Evolutionary conservation across 2,888 invertebrate species (phyloP).

Genomic region (Cremastinae sp.): DNA sequence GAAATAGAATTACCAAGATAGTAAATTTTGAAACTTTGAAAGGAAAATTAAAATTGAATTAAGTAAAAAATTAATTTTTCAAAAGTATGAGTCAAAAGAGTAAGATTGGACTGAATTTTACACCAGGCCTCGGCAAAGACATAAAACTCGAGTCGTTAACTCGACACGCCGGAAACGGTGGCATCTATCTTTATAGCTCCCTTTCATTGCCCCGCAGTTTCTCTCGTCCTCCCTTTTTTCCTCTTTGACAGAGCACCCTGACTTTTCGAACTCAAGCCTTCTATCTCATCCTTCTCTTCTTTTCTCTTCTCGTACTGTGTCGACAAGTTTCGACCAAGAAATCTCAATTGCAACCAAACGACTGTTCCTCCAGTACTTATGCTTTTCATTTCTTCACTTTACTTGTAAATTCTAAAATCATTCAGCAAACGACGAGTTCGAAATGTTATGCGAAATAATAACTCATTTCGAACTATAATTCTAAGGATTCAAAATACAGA

Average conservation of each 20-base stretch:
- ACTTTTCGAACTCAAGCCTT: conserved; percentile 3
- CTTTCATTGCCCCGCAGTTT: conserved; percentile 27
- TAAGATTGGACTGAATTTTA: conserved; percentile 28
- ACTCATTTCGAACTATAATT: too few species aligned
- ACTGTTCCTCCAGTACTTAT: background rate
- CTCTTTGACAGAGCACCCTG: conserved; percentile 7
- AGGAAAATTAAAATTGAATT: too few species aligned
- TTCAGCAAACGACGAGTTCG: too few species aligned
- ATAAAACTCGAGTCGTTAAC: conserved; percentile 77
- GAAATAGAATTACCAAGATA: too few species aligned
- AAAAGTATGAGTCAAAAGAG: conserved; percentile 12
- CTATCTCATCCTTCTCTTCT: background rate
- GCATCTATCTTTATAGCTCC: conserved; percentile 75
- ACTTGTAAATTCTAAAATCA: background rate
- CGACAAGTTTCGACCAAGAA: conserved; percentile 18
- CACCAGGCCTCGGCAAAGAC: conserved; percentile 61
- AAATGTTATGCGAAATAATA: too few species aligned
- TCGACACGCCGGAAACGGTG: conserved; percentile 78
- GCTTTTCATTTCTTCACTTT: conserved; percentile 1
- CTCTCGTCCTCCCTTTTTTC: conserved; percentile 1
- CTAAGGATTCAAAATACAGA: too few species aligned
- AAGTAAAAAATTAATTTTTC: conserved; percentile 3
- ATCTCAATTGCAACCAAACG: conserved; percentile 16
- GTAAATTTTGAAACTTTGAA: too few species aligned
- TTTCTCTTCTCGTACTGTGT: background rate